Evolutionary conservation across 2,797 vertebrate species (phyloP), one percentile per base, ranked within the genome.

Genomic region (Phaenicophaeus curvirostris): DNA sequence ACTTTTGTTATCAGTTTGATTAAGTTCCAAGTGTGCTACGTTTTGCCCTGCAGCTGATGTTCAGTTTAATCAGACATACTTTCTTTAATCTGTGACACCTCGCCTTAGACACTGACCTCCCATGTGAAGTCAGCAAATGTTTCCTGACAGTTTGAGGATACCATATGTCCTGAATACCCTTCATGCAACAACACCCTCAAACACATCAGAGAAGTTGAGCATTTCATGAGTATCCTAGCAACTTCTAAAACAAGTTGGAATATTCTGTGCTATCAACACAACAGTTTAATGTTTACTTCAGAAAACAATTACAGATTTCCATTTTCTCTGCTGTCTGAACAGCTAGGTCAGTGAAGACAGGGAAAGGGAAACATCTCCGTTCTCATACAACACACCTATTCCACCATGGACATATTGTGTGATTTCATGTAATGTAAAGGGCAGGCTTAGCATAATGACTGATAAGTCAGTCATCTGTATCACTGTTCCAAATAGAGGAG

Each of bases 21-120:
- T 72, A 68, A 53, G 33, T 81, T 90, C 75, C 72, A 83, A 57
- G 58, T 8, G 48, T 93, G 72, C 62, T 89, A 55, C 9, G 0
- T 93, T 95, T 95, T 94, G 66, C 76, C 92, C 83, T 89, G 73
- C 46, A 93, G 89, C 61, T 90, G 81, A 82, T 95, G 78, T 84
- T 97, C 73, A 79, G 63, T 95, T 93, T 94, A 89, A 96, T 96
- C 87, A 93, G 66, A 81, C 77, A 75, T 77, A 81, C 77, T 94
- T 95, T 76, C 59, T 85, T 90, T 90, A 94, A 93, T 94, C 73
- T 7, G 7, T 91, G 94, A 89, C 85, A 89, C 71, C 85, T 95
- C 89, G 93, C 90, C 92, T 97, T 85, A 97, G 78, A 95, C 57
- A 69, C 35, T 77, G 81, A 95, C 76, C 69, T 96, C 83, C 66